phyloP scores from a whole-genome alignment of 2,797 vertebrate species.

The Mallotus villosus region DNA sequence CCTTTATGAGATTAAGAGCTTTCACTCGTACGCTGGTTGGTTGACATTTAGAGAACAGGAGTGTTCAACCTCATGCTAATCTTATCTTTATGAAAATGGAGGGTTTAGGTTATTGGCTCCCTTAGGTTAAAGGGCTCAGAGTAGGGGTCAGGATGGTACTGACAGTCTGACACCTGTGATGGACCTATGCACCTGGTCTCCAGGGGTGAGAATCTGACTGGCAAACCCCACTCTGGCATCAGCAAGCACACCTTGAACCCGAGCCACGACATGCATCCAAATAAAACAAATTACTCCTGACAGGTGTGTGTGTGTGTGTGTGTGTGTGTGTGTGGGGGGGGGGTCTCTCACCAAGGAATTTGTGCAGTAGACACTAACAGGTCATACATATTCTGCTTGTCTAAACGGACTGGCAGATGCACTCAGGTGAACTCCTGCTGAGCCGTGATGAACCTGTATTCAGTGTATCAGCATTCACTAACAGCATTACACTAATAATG shows the following conservation, averaged over 20 bases:
- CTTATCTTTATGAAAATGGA: slow-evolving; percentile 71
- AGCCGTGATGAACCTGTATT: not conserved
- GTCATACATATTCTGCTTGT: slow-evolving; percentile 30
- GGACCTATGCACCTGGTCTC: slow-evolving; percentile 28
- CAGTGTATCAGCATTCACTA: slow-evolving; percentile 38
- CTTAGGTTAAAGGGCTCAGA: not conserved
- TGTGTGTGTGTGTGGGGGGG: not conserved
- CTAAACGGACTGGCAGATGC: not conserved
- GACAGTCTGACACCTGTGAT: slow-evolving; percentile 6
- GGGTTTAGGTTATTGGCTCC: slow-evolving; percentile 56
- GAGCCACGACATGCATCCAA: slow-evolving; percentile 42
- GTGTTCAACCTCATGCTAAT: slow-evolving; percentile 72
- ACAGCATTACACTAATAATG: slow-evolving; percentile 56
- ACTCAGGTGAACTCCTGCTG: not conserved
- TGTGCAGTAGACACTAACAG: slow-evolving; percentile 36
- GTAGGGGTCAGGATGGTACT: slow-evolving; percentile 19
- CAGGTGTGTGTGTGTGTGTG: not conserved
- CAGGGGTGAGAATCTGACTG: slow-evolving; percentile 42
- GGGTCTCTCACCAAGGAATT: slow-evolving; percentile 42
- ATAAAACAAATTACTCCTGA: not conserved
- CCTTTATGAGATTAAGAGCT: slow-evolving; percentile 75
- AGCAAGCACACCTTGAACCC: slow-evolving; percentile 40
- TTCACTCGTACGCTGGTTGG: slow-evolving; percentile 69
- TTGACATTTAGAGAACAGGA: slow-evolving; percentile 70
- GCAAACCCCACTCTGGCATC: slow-evolving; percentile 27